Evolutionary conservation across 2,797 vertebrate species (phyloP).

Genomic region (Hypotaenidia philippensis): DNA sequence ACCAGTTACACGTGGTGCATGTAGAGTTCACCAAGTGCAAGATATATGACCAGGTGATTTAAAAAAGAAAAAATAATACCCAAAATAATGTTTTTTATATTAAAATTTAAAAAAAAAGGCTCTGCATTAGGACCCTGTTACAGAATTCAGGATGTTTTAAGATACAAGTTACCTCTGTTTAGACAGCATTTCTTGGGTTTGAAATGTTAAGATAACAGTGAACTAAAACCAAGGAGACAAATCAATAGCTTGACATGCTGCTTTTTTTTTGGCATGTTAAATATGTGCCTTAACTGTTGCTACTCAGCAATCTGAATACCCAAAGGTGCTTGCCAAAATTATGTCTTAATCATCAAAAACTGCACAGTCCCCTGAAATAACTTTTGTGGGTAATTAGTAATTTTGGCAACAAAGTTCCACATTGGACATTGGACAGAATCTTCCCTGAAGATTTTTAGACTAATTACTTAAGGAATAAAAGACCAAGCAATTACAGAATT

Average conservation of each 20-base stretch:
- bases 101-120: background rate
- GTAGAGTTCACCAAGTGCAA: background rate
- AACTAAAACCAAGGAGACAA: background rate
- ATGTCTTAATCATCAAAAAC: background rate
- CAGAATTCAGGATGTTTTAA: background rate
- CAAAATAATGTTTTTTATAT: background rate
- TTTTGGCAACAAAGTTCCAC: background rate
- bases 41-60: background rate
- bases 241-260: background rate
- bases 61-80: background rate
- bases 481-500: background rate
- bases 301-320: background rate
- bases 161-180: background rate
- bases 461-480: slow-evolving; percentile 2
- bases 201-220: background rate
- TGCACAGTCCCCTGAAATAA: background rate
- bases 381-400: background rate
- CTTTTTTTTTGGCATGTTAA: background rate
- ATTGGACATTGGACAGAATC: background rate
- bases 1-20: accelerated
- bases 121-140: background rate
- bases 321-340: background rate
- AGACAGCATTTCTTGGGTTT: background rate
- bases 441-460: background rate
- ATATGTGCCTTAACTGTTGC: background rate